A percentile compares a stretch with the other conserved stretches of the same genome.
Evolutionary conservation across 2,888 invertebrate species (phyloP).

Genomic region (Parnassius smintheus): DNA sequence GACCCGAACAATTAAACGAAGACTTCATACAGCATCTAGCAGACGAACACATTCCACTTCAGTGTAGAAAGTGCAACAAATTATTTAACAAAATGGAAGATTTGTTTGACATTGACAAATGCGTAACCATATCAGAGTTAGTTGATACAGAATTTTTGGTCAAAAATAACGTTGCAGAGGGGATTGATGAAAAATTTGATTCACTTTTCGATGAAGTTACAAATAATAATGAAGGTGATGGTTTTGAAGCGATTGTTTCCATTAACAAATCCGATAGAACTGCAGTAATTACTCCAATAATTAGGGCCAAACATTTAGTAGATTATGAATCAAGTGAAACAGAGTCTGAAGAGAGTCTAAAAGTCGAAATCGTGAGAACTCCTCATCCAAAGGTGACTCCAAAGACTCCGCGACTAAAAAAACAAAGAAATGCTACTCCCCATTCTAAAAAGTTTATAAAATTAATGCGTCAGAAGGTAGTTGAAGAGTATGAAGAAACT

Average conservation of each 20-base stretch:
- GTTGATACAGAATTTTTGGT: conserved; percentile 39
- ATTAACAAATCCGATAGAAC: conserved; percentile 60
- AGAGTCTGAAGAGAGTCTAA: conserved; percentile 45
- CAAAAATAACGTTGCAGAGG: conserved; percentile 36
- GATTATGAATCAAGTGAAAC: conserved; percentile 69
- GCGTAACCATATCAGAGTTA: conserved; percentile 65
- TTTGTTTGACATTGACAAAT: conserved; percentile 56
- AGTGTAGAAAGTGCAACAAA: conserved; percentile 65
- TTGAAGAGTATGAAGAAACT: conserved; percentile 55
- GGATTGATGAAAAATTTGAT: conserved; percentile 61
- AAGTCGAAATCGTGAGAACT: conserved; percentile 40
- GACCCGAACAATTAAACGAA: conserved; percentile 49
- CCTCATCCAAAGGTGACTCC: conserved; percentile 48
- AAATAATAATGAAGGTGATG: conserved; percentile 44
- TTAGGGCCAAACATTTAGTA: conserved; percentile 60
- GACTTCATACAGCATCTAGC: conserved; percentile 59
- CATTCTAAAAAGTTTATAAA: conserved; percentile 60
- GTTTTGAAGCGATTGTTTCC: conserved; percentile 56
- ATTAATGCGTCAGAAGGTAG: conserved; percentile 53
- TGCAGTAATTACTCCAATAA: conserved; percentile 66
- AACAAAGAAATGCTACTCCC: conserved; percentile 58
- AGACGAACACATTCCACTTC: conserved; percentile 60
- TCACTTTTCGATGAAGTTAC: conserved; percentile 57
- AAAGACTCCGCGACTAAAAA: conserved; percentile 59
- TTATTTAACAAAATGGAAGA: conserved; percentile 64